phyloP scores from a whole-genome alignment of 1,140 invertebrate genomes.

The Tetraneura akinire region DNA sequence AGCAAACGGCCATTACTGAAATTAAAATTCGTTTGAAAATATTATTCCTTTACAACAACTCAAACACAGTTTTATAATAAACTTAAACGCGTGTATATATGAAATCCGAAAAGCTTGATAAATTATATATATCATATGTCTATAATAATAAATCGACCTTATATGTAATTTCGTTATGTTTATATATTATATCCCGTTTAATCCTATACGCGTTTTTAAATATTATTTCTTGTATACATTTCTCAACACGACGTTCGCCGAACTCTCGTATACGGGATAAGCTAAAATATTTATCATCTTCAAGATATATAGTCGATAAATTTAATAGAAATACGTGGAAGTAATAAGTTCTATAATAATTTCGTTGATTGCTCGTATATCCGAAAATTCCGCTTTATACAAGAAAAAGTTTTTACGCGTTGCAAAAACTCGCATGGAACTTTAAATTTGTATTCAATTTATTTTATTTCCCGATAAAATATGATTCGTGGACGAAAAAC shows the following conservation, averaged over 20 bases:
- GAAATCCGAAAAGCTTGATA: not conserved
- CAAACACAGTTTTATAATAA: not conserved
- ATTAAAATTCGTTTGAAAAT: not conserved
- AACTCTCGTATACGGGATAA: not conserved
- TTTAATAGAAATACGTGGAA: not conserved
- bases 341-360: not conserved
- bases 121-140: not conserved
- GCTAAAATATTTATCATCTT: not conserved
- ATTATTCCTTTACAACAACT: no score
- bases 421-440: not conserved
- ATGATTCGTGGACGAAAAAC: not conserved
- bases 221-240: not conserved
- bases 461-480: not conserved
- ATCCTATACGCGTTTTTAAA: not conserved
- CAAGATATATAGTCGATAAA: not conserved
- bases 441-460: slow-evolving; percentile 22
- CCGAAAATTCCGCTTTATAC: not conserved
- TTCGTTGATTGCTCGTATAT: not conserved
- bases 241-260: no score
- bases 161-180: not conserved
- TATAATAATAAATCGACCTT: not conserved
- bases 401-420: not conserved
- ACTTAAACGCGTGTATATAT: not conserved
- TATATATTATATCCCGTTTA: not conserved
- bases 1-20: not conserved